Percentiles rank a stretch among this genome's conserved stretches.
phyloP scores from a whole-genome alignment of 2,797 vertebrate genomes.

The Sparidentex hasta region DNA sequence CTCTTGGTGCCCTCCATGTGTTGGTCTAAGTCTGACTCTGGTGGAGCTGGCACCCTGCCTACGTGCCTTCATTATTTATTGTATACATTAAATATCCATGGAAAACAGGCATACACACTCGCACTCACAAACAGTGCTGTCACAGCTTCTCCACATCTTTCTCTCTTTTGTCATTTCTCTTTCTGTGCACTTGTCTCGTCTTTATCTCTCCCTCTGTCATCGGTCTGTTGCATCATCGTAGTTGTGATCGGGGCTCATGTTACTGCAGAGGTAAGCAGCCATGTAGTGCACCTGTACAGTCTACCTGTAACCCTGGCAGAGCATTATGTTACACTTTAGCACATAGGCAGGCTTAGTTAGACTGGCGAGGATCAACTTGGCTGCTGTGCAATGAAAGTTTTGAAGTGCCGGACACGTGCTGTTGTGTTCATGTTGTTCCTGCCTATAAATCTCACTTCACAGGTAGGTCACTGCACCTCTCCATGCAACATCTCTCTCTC shows the following conservation, averaged over 20 bases:
- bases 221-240: neutral
- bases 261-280: conserved; percentile 30
- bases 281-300: conserved; percentile 19
- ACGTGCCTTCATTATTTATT: conserved; percentile 68
- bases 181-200: neutral
- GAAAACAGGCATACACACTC: conserved; percentile 4
- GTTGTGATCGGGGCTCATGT: conserved; percentile 15
- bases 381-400: neutral
- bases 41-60: conserved; percentile 57
- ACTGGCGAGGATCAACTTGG: neutral
- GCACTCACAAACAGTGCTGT: neutral
- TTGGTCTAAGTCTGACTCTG: conserved; percentile 49
- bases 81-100: conserved; percentile 66
- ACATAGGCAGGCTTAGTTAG: conserved; percentile 2
- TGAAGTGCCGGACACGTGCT: neutral
- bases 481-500: neutral
- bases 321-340: conserved; percentile 38
- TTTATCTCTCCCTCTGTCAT: neutral
- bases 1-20: conserved; percentile 46
- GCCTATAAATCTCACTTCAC: neutral
- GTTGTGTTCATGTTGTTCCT: neutral
- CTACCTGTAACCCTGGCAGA: conserved; percentile 29
- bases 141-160: neutral
- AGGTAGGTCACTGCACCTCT: neutral
- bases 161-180: neutral